These are phyloP conservation scores for Chamaea fasciata DNA, from an alignment of 2,113 vertebrate genomes.

Conservation along the genomic window DNA sequence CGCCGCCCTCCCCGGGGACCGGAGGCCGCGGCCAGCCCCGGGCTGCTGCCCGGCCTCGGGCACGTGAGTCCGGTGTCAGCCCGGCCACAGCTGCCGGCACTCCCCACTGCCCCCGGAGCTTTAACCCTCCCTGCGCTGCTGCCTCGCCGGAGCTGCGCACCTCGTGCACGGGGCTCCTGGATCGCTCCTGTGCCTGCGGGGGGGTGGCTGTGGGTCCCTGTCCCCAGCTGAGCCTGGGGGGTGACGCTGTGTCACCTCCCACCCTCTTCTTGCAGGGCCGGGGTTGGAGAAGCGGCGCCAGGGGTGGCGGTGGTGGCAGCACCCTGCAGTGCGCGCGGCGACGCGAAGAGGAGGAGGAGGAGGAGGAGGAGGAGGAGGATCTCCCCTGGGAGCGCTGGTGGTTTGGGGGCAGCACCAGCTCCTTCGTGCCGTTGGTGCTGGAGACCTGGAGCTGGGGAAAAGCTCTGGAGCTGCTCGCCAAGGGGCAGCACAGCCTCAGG, in stretches of 20 bases:
- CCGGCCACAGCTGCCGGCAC: neutral
- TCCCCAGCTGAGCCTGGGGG: neutral
- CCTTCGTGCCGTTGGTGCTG: neutral
- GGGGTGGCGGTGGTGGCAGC: neutral
- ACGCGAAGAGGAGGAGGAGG: neutral
- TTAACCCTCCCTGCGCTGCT: neutral
- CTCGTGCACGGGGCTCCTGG: rapidly evolving
- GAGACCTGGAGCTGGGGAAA: neutral
- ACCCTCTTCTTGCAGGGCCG: neutral
- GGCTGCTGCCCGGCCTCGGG: neutral
- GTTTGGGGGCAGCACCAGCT: neutral
- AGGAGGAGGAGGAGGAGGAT: neutral
- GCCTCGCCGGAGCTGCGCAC: neutral
- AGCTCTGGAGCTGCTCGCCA: neutral
- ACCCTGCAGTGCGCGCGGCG: rapidly evolving
- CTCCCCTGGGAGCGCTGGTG: neutral
- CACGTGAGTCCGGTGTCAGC: neutral
- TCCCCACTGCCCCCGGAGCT: neutral
- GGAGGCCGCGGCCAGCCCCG: neutral
- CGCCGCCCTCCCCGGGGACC: neutral
- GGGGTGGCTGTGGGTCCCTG: no score
- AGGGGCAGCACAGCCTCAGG: neutral
- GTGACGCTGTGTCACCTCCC: neutral
- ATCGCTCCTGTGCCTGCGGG: rapidly evolving
- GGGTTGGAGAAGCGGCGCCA: neutral